Evolutionary conservation across 2,888 invertebrate species (phyloP).

Genomic region (Minunthozetes semirufus): DNA sequence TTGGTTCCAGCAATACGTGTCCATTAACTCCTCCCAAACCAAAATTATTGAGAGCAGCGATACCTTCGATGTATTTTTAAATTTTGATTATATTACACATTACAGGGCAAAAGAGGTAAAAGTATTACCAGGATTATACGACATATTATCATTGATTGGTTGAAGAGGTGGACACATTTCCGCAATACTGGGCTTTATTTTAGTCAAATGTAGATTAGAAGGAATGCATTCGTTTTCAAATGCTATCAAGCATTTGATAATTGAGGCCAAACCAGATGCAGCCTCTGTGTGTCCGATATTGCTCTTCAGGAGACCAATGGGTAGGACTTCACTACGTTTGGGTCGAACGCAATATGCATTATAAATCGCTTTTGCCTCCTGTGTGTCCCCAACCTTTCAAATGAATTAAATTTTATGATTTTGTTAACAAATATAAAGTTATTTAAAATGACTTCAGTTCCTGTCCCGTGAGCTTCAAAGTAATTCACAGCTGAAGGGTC

Average conservation of each 20-base stretch:
- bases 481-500: constrained; percentile 76
- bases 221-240: constrained; percentile 52
- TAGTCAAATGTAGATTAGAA: constrained; percentile 52
- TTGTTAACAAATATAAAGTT: constrained; percentile 59
- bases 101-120: too few relatives aligned
- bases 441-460: constrained; percentile 75
- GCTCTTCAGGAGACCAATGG: constrained; percentile 95
- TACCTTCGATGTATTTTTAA: not conserved
- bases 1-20: constrained; percentile 31
- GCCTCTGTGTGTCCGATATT: constrained; percentile 98
- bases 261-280: constrained; percentile 38
- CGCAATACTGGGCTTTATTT: constrained; percentile 52
- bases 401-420: not conserved
- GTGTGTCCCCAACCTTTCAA: constrained; percentile 52
- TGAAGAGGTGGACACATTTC: constrained; percentile 12
- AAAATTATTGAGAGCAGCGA: constrained; percentile 28
- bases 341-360: constrained; percentile 62
- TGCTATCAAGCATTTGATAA: constrained; percentile 49
- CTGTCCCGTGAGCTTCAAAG: constrained; percentile 96
- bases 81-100: too few relatives aligned
- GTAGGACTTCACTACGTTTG: constrained; percentile 59
- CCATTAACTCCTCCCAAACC: constrained; percentile 30
- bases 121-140: constrained; percentile 25
- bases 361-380: constrained; percentile 52
- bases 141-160: not conserved